phyloP scores from a whole-genome alignment of 2,113 vertebrate species.

The Apistogramma diplotaenia region DNA sequence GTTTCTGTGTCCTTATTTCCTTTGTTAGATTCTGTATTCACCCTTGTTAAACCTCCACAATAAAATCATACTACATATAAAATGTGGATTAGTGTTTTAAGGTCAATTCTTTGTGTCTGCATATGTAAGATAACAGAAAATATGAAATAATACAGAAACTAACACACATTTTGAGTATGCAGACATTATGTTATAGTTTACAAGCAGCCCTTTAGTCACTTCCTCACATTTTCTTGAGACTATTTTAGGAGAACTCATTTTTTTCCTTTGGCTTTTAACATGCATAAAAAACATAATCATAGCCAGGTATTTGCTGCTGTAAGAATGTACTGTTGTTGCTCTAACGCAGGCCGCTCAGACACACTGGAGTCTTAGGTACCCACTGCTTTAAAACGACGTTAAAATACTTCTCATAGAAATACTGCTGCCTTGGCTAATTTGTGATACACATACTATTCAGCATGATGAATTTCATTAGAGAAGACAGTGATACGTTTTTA shows the following conservation, averaged over 20 bases:
- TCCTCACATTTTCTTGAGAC: neutral
- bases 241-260: neutral
- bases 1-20: neutral
- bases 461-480: neutral
- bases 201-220: neutral
- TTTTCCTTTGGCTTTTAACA: neutral
- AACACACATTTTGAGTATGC: neutral
- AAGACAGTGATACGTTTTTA: constrained; percentile 6
- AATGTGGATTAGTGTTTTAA: neutral
- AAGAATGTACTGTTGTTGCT: neutral
- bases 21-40: neutral
- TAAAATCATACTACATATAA: neutral
- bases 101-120: neutral
- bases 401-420: constrained; percentile 7
- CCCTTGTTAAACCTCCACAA: neutral
- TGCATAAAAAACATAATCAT: neutral
- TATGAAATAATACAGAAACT: neutral
- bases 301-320: neutral
- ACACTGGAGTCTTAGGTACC: neutral
- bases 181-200: neutral
- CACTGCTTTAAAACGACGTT: constrained; percentile 18
- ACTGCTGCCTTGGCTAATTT: constrained; percentile 3
- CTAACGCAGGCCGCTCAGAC: neutral
- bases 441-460: constrained; percentile 14
- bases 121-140: neutral